Evolutionary conservation across 2,888 invertebrate species (phyloP).

Genomic region (Callinectes sapidus): DNA sequence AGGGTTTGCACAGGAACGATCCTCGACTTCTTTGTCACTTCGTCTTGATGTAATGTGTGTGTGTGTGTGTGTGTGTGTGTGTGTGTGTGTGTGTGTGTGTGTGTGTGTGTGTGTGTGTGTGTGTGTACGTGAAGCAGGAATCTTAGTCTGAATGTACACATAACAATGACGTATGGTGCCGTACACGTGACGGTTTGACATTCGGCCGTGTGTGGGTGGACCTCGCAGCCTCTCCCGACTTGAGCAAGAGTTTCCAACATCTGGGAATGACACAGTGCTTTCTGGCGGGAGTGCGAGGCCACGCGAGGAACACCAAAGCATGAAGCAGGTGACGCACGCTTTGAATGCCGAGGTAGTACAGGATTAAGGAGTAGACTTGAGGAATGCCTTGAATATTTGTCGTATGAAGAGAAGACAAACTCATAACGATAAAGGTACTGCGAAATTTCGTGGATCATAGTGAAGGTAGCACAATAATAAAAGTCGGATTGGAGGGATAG

Average conservation of each 20-base stretch:
- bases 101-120: not conserved
- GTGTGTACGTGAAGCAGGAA: not conserved
- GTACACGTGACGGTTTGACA: not conserved
- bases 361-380: not conserved
- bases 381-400: no score
- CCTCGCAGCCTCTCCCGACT: not conserved
- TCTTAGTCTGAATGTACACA: not conserved
- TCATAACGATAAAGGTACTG: no score
- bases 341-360: not conserved
- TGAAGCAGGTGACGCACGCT: not conserved
- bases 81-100: no score
- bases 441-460: no score
- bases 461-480: no score
- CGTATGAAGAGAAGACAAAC: no score
- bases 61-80: no score
- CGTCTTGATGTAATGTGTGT: no score
- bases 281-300: not conserved
- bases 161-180: not conserved
- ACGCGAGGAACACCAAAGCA: not conserved
- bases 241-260: not conserved
- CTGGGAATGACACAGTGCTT: not conserved
- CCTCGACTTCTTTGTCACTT: not conserved
- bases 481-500: no score
- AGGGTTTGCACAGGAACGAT: not conserved
- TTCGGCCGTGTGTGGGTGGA: not conserved